These are phyloP conservation scores for Brachionus asplanchnoidis DNA, from an alignment of 1,140 invertebrate species.

Conservation along the genomic window DNA sequence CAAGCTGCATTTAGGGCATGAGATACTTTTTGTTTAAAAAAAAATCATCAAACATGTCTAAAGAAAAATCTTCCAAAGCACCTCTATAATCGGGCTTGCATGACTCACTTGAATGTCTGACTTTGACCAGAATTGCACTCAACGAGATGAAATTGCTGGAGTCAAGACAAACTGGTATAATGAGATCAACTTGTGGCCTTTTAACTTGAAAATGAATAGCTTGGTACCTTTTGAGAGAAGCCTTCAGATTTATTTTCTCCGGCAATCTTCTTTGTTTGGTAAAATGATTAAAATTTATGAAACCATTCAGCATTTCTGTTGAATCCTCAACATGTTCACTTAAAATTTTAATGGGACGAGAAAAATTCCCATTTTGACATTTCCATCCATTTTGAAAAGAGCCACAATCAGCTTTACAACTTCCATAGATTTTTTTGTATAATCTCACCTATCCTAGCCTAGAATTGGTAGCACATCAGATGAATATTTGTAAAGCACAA, in stretches of 20 bases:
- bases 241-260: neutral
- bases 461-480: too few species aligned
- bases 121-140: neutral
- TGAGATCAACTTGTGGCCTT: neutral
- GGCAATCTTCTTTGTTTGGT: neutral
- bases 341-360: neutral
- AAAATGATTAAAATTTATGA: conserved; percentile 2
- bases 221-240: neutral
- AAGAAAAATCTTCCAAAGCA: neutral
- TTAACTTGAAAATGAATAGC: neutral
- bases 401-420: neutral
- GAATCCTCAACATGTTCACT: neutral
- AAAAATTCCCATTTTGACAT: neutral
- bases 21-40: neutral
- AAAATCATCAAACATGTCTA: neutral
- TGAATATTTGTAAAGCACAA: too few species aligned
- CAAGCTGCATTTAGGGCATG: neutral
- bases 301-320: neutral
- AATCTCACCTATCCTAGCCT: neutral
- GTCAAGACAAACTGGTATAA: neutral
- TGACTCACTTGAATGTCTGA: neutral
- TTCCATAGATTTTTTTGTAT: neutral
- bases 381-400: neutral
- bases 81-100: neutral
- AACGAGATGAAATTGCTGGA: neutral